Base-by-base conservation (phyloP, 2,888 invertebrate genomes). In the Tenthredo mesomela region DNA sequence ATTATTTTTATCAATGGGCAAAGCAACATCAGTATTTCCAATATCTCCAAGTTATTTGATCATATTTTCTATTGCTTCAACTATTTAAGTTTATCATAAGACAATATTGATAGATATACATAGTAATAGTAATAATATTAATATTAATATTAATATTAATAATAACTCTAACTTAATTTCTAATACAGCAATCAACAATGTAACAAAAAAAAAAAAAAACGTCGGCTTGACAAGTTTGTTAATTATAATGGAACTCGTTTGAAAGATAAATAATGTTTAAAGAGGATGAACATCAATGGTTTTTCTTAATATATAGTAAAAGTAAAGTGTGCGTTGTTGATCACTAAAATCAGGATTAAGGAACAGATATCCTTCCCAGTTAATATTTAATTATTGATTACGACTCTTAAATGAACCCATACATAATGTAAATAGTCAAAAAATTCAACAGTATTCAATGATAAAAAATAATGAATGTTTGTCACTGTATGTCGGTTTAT, bases 11-110 rank as follows among this genome's bases (percentile, higher is more conserved):
- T 87, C 80, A 82, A 82, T 82, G 82, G 84, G 77, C 67, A 84
- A 84, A 73, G 43, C 84, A 85, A 86, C 78, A 84, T 85, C 86
- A 87, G 87, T 87, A 87, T 87, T 87, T 86, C 84, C 84, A 85
- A 85, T n/a, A 84, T 84, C 84, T 75, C 82, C 67, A 84, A 67
- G 71, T 85, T 77, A 85, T 86, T 47, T 84, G 47, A 84, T 65
- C 78, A 50, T 86, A 84, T 86, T 86, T 87, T 86, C 86, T 85
- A 87, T 87, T 85, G 83, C 85, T 87, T 85, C 70, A 83, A 83
- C 25, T 33, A 85, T 85, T 86, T 61, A 29, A 25, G 73, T 85
- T 86, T 61, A 84, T 82, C 70, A 33, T 82, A 75, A 85, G 85
- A 86, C 86, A 87, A 86, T 86, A 86, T 85, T 84, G 65, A 58